A percentile compares a stretch with the other conserved stretches of the same genome.
Conservation (phyloP, 23 tunicate species). For the Clavelina lepadiformis region DNA sequence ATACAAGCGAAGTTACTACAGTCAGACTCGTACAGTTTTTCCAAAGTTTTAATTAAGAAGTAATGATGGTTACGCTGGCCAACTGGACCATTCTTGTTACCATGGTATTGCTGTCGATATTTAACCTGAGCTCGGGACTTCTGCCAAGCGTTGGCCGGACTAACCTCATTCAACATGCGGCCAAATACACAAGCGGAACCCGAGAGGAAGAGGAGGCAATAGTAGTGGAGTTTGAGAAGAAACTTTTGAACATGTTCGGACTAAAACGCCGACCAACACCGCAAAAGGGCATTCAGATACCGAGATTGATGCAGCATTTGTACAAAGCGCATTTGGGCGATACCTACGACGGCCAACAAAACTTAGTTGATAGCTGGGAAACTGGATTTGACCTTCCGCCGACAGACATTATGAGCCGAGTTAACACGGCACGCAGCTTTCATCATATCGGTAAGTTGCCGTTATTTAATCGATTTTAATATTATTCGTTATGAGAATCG, state of each 20-base stretch:
- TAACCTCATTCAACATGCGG: constrained; percentile 58
- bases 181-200: constrained; percentile 35
- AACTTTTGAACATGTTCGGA: constrained; percentile 68
- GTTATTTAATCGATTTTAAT: too few species aligned
- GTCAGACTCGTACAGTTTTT: too few species aligned
- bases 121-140: constrained; percentile 43
- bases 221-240: constrained; percentile 51
- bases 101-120: constrained; percentile 14
- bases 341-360: constrained; percentile 31
- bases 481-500: too few species aligned
- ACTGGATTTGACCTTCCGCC: constrained; percentile 73
- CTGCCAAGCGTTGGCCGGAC: constrained; percentile 57
- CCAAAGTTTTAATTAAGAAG: background rate
- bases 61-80: constrained; percentile 26
- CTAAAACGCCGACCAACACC: constrained; percentile 75
- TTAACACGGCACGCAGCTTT: constrained; percentile 81
- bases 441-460: constrained; percentile 76
- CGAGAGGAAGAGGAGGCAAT: constrained; percentile 58
- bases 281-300: constrained; percentile 27
- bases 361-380: constrained; percentile 50
- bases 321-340: constrained; percentile 93
- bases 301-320: constrained; percentile 87
- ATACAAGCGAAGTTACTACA: too few species aligned
- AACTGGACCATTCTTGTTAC: constrained; percentile 13
- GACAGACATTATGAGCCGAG: constrained; percentile 45